A percentile compares a stretch with the other conserved stretches of the same genome.
These are phyloP conservation scores for Scophthalmus maximus DNA, from an alignment of 2,113 vertebrate species.

Conservation along the genomic window DNA sequence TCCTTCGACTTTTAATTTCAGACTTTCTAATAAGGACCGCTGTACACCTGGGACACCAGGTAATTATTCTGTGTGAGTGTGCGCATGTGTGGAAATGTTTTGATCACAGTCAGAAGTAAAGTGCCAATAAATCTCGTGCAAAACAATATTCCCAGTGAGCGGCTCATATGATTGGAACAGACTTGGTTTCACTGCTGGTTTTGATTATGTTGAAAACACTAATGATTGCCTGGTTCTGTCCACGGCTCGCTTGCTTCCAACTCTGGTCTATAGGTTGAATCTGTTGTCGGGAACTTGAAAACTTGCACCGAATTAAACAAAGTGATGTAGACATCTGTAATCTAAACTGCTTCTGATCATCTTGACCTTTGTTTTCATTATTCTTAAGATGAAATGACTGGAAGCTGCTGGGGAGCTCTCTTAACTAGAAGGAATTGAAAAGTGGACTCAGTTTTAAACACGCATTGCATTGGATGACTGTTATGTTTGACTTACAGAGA, in stretches of 20 bases:
- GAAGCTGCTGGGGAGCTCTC: neutral
- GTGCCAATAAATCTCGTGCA: slow-evolving; percentile 40
- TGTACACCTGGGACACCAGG: slow-evolving; percentile 19
- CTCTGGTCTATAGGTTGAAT: slow-evolving; percentile 46
- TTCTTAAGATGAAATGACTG: slow-evolving; percentile 28
- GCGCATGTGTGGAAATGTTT: slow-evolving; percentile 20
- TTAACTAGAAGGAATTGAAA: slow-evolving; percentile 13
- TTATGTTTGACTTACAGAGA: slow-evolving; percentile 3
- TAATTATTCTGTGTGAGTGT: slow-evolving; percentile 12
- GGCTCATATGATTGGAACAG: slow-evolving; percentile 30
- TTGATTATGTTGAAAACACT: slow-evolving; percentile 56
- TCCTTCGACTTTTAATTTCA: slow-evolving; percentile 19
- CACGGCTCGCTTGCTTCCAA: slow-evolving; percentile 52
- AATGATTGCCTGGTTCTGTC: slow-evolving; percentile 48
- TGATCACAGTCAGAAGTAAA: slow-evolving; percentile 43
- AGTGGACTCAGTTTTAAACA: neutral
- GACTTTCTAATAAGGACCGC: slow-evolving; percentile 5
- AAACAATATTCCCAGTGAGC: slow-evolving; percentile 42
- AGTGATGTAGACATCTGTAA: slow-evolving; percentile 31
- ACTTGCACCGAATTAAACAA: slow-evolving; percentile 46
- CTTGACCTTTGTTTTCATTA: slow-evolving; percentile 32
- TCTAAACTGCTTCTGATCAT: slow-evolving; percentile 21
- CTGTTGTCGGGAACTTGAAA: slow-evolving; percentile 60
- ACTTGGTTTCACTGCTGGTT: slow-evolving; percentile 52
- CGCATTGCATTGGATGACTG: neutral